phyloP scores from a whole-genome alignment of 2,113 vertebrate species.

The Hucho hucho region DNA sequence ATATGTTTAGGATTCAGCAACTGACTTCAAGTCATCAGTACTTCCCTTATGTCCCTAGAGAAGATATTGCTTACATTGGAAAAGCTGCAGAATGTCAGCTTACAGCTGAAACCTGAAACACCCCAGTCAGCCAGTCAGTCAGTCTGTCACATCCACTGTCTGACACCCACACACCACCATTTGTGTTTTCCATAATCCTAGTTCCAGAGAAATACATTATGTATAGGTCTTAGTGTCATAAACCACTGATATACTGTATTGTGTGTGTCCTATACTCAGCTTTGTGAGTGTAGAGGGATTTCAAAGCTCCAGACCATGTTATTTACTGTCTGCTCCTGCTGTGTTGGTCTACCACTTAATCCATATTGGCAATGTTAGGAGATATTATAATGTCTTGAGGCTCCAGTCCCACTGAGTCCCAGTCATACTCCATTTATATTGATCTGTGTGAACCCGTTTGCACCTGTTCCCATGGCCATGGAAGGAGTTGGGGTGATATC shows the following conservation, averaged over 20 bases:
- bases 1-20: conserved; percentile 41
- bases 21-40: conserved; percentile 31
- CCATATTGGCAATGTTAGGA: conserved; percentile 58
- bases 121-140: neutral
- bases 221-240: conserved; percentile 33
- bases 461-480: conserved; percentile 62
- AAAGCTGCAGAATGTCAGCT: conserved; percentile 37
- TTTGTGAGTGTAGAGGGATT: conserved; percentile 26
- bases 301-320: conserved; percentile 25
- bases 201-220: conserved; percentile 27
- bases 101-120: conserved; percentile 59
- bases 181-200: conserved; percentile 43
- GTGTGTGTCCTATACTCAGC: conserved; percentile 7
- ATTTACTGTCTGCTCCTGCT: conserved; percentile 43
- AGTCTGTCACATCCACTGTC: conserved; percentile 42
- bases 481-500: conserved; percentile 18
- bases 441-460: conserved; percentile 56
- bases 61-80: conserved; percentile 37
- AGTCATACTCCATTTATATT: conserved; percentile 40
- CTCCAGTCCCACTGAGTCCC: conserved; percentile 49
- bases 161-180: conserved; percentile 51
- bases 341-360: conserved; percentile 56
- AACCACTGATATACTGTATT: conserved; percentile 22
- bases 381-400: conserved; percentile 57
- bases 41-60: conserved; percentile 47